Evolutionary conservation across 2,888 invertebrate species (phyloP), one percentile per base, ranked within the genome.

Genomic region (Epinotia brunnichana): DNA sequence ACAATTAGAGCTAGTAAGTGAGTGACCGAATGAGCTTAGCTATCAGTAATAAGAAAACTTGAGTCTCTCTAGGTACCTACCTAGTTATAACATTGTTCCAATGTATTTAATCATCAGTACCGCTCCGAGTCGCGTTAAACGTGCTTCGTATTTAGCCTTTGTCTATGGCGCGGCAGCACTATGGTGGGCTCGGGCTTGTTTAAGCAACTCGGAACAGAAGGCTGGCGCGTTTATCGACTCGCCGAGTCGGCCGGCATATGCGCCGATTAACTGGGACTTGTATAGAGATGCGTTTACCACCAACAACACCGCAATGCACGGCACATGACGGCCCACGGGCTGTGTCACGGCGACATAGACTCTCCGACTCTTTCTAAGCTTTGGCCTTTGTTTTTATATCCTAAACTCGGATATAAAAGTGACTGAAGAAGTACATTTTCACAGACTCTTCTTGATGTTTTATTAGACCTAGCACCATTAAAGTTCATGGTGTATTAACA

Each of bases 141-240:
- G 48, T n/a, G n/a, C 48, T n/a, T 24, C 21, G 24, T 24, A 41
- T 11, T 17, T 17, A 41, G 39, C 39, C 48, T 62, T 62, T 62
- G 62, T 62, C 48, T 48, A 29, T 41, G 15, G 17, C 44, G 11
- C n/a, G 15, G 29, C 48, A n/a, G 29, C 48, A n/a, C 17, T 48
- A 29, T 29, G 48, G 48, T 48, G 48, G 48, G 11, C 35, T 1
- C 35, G 24, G n/a, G 51, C 44, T 64, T 69, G 60, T 60, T 70
- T 59, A 53, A 53, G 39, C 51, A 54, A 74, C 79, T 77, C 78
- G 80, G 76, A 79, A 83, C 81, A 81, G 84, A 83, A 81, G 77
- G 81, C 79, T 79, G 81, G 81, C 78, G 82, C 85, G 84, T 84
- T 87, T 88, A 88, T 89, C 87, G 87, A 86, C 83, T 85, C 83